A percentile compares a stretch with the other conserved stretches of the same genome.
Evolutionary conservation across 2,113 vertebrate species (phyloP).

Genomic region (Labrus mixtus): DNA sequence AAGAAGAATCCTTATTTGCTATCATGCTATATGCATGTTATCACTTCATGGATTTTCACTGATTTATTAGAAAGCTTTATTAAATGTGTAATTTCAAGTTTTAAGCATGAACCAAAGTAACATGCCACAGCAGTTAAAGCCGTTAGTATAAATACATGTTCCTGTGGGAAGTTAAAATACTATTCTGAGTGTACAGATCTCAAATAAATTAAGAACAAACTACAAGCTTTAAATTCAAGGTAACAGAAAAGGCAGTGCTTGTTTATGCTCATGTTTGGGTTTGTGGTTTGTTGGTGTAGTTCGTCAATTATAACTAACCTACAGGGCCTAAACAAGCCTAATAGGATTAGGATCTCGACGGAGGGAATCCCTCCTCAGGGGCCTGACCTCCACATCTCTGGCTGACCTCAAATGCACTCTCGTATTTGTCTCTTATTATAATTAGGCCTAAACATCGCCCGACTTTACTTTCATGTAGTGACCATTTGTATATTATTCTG

Average conservation of each 20-base stretch:
- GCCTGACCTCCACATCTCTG: not conserved
- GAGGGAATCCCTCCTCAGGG: not conserved
- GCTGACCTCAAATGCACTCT: not conserved
- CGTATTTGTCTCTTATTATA: not conserved
- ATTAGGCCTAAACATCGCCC: too few relatives aligned
- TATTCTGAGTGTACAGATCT: not conserved
- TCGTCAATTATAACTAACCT: not conserved
- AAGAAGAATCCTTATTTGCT: not conserved
- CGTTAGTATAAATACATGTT: not conserved
- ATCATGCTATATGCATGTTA: too few relatives aligned
- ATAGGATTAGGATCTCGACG: slow-evolving; percentile 15
- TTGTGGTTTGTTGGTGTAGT: not conserved
- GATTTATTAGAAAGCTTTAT: not conserved
- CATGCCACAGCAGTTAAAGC: not conserved
- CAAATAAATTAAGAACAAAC: not conserved
- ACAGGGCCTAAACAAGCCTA: not conserved
- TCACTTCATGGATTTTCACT: too few relatives aligned
- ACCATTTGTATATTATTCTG: not conserved
- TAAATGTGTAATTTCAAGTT: not conserved
- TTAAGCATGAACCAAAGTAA: not conserved
- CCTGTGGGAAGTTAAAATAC: not conserved
- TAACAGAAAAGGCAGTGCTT: not conserved
- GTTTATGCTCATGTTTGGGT: not conserved
- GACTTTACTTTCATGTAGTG: not conserved
- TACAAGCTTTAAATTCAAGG: not conserved